These are phyloP conservation scores for Drosophila orena DNA, from an alignment of 1,140 invertebrate genomes.

Conservation along the genomic window DNA sequence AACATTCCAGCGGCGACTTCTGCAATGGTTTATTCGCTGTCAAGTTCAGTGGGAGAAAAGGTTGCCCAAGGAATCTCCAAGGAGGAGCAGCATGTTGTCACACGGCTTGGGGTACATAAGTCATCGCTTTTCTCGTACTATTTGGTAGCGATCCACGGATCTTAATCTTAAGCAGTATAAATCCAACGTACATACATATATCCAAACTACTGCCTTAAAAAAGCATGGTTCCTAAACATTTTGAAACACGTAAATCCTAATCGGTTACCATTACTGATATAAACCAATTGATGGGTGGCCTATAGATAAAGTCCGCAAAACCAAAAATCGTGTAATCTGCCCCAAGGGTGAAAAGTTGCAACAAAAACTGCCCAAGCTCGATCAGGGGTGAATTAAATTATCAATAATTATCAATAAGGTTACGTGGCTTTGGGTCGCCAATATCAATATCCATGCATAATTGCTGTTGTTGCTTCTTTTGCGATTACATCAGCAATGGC, in stretches of 20 bases:
- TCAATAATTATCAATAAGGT: slow-evolving; percentile 63
- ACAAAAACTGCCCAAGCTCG: slow-evolving; percentile 30
- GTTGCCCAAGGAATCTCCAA: background rate
- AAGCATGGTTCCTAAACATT: too few relatives aligned
- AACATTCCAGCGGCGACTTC: slow-evolving; percentile 53
- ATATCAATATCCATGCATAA: slow-evolving; percentile 22
- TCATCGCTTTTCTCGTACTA: background rate
- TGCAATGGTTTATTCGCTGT: slow-evolving; percentile 34
- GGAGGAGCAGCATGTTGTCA: background rate
- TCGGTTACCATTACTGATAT: too few relatives aligned
- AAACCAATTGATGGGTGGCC: too few relatives aligned
- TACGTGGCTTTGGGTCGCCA: slow-evolving; percentile 23
- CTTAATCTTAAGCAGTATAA: too few relatives aligned
- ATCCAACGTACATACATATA: too few relatives aligned
- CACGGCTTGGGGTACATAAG: background rate
- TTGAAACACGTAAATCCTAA: too few relatives aligned
- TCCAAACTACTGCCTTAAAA: too few relatives aligned
- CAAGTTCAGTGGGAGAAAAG: slow-evolving; percentile 13
- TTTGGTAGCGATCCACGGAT: too few relatives aligned
- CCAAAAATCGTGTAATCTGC: slow-evolving; percentile 17
- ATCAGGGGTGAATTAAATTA: slow-evolving; percentile 55
- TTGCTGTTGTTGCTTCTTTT: slow-evolving; percentile 25
- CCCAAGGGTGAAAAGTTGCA: slow-evolving; percentile 14
- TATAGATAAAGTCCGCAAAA: background rate
- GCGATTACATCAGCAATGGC: slow-evolving; percentile 52